Base-by-base conservation (phyloP, 2,797 vertebrate genomes). In the Karalla daura region DNA sequence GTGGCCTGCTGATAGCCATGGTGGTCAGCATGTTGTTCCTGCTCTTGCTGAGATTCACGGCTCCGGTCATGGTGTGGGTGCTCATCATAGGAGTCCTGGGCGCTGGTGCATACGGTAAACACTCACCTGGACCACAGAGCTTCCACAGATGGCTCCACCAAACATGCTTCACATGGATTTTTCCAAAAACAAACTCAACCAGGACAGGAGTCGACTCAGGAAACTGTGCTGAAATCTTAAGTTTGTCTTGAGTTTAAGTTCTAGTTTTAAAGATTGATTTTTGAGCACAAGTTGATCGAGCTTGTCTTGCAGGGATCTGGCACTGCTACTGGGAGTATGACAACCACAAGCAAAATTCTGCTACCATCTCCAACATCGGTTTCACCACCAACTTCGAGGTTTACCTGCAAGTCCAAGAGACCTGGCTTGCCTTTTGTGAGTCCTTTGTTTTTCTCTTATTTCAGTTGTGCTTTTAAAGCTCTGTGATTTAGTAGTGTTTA, bases 371-470 rank as follows among this genome's bases (percentile, higher is more conserved):
- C 6, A 36, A 91, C 1, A 7, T 96, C 1, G 95, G 95, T 23
- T 89, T 97, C 83, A 96, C 94, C 72, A 93, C 91, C 30, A 86
- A 96, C 76, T 63, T 95, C n/a, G 49, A 83, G 0, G 86, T 90
- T 74, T 98, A 97, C 67, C 73, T 93, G 58, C 88, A 90, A 7
- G 94, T 96, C 37, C 91, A 95, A 56, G 96, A 97, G 88, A 97
- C 95, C 4, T 98, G 96, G 96, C 87, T 98, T 74, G 96, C 91
- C 0, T 94, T 95, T 77, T 61, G 96, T 98, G 86, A 94, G 96
- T 93, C 23, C 12, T 2, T 35, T 20, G 23, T 13, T 45, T 25
- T 5, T 1, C 13, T 10, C 3, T 14, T 12, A 21, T 27, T 39
- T 60, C 3, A 64, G 20, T 15, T 36, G 7, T 11, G 2, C 11